These are phyloP conservation scores for Moxostoma hubbsi DNA, from an alignment of 2,797 vertebrate species.

Conservation along the genomic window DNA sequence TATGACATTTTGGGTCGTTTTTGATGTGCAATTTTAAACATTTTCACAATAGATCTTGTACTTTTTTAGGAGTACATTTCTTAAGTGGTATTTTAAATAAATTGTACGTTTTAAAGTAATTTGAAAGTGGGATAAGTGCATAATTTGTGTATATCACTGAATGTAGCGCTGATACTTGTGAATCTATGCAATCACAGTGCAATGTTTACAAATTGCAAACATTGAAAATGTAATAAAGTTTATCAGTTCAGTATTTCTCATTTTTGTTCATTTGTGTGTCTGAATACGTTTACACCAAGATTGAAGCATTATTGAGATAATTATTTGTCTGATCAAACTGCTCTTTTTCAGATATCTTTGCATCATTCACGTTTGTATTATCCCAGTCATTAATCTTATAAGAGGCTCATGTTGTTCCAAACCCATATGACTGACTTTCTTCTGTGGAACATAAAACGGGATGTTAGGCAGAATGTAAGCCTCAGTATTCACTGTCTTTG, in stretches of 20 bases:
- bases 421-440: too few relatives aligned
- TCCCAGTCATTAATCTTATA: too few relatives aligned
- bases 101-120: neutral
- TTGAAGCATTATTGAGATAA: too few relatives aligned
- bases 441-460: too few relatives aligned
- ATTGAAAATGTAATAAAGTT: constrained; percentile 32
- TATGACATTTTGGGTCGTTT: constrained; percentile 7
- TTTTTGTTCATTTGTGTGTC: neutral
- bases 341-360: too few relatives aligned
- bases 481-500: too few relatives aligned
- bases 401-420: too few relatives aligned
- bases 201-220: constrained; percentile 24
- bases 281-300: too few relatives aligned
- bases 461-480: too few relatives aligned
- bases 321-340: neutral
- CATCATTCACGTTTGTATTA: too few relatives aligned
- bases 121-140: constrained; percentile 14
- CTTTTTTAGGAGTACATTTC: neutral
- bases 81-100: constrained; percentile 15
- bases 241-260: neutral
- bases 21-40: constrained; percentile 28
- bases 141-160: constrained; percentile 7
- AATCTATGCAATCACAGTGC: constrained; percentile 20
- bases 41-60: constrained; percentile 16
- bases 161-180: neutral